phyloP scores from a whole-genome alignment of 1,140 invertebrate genomes.

The Nasonia giraulti region DNA sequence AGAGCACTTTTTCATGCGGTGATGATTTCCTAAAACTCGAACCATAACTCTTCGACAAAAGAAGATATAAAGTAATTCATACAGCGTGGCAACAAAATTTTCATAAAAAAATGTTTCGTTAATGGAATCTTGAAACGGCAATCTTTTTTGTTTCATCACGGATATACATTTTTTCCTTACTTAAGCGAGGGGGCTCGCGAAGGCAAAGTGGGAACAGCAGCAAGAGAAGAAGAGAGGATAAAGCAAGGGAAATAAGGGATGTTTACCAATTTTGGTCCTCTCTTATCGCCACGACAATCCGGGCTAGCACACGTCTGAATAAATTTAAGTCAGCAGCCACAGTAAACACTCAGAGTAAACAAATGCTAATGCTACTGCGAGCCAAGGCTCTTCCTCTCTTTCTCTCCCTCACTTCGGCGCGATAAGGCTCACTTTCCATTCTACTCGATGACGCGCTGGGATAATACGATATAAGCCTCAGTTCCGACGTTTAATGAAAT shows the following conservation, averaged over 20 bases:
- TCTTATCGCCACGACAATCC: constrained; percentile 37
- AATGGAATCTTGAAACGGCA: not conserved
- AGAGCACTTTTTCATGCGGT: no score
- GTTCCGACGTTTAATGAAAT: not conserved
- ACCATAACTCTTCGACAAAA: no score
- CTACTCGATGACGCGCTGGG: not conserved
- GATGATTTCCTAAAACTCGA: no score
- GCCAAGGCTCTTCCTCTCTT: not conserved
- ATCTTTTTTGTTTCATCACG: not conserved
- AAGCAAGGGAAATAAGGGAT: constrained; percentile 39
- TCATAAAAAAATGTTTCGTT: not conserved
- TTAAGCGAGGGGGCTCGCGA: not conserved
- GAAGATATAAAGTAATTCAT: no score
- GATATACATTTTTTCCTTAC: not conserved
- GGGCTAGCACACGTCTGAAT: constrained; percentile 23
- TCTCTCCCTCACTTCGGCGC: not conserved
- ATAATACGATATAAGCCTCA: not conserved
- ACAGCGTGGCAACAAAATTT: not conserved
- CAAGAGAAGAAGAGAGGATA: not conserved
- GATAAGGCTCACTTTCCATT: constrained; percentile 33
- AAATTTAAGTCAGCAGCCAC: constrained; percentile 33
- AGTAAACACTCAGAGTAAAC: constrained; percentile 39
- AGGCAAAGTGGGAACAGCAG: not conserved
- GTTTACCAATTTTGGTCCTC: constrained; percentile 41
- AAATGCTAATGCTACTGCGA: constrained; percentile 33